phyloP scores from a whole-genome alignment of 2,113 vertebrate genomes.

The Esox niger region DNA sequence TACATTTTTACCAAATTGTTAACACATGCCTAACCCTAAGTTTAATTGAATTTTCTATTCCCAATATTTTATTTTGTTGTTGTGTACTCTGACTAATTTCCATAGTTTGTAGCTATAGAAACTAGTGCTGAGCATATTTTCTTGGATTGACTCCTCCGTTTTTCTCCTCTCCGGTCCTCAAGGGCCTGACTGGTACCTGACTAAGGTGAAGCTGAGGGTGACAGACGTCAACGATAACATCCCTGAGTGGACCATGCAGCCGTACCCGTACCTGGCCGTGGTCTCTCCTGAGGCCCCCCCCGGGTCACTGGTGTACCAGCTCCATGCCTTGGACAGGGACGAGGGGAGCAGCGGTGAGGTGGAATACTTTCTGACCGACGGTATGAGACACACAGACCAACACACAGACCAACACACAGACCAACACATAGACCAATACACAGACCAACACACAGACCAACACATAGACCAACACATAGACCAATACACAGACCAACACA shows the following conservation, averaged over 20 bases:
- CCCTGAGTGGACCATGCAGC: slow-evolving; percentile 84
- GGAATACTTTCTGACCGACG: slow-evolving; percentile 85
- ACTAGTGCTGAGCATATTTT: no score
- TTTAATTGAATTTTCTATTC: no score
- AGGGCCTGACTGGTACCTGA: slow-evolving; percentile 79
- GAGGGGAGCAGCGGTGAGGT: slow-evolving; percentile 78
- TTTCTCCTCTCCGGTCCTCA: slow-evolving; percentile 32
- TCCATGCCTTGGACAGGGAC: slow-evolving; percentile 79
- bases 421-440: slow-evolving; percentile 41
- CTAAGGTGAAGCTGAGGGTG: slow-evolving; percentile 77
- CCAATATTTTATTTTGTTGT: no score
- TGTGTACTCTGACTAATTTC: no score
- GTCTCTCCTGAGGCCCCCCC: slow-evolving; percentile 71
- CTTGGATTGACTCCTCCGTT: not conserved
- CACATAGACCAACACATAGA: no score
- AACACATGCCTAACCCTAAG: no score
- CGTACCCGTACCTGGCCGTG: slow-evolving; percentile 79
- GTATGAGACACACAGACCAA: slow-evolving; percentile 67
- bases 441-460: slow-evolving; percentile 41
- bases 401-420: slow-evolving; percentile 34
- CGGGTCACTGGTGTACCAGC: slow-evolving; percentile 81
- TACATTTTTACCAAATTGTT: no score
- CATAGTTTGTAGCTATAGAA: no score
- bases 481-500: slow-evolving; percentile 39
- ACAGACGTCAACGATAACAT: slow-evolving; percentile 83